A percentile compares a stretch with the other conserved stretches of the same genome.
These are phyloP conservation scores for Dinothrombium tinctorium DNA, from an alignment of 1,140 invertebrate species.

Conservation along the genomic window DNA sequence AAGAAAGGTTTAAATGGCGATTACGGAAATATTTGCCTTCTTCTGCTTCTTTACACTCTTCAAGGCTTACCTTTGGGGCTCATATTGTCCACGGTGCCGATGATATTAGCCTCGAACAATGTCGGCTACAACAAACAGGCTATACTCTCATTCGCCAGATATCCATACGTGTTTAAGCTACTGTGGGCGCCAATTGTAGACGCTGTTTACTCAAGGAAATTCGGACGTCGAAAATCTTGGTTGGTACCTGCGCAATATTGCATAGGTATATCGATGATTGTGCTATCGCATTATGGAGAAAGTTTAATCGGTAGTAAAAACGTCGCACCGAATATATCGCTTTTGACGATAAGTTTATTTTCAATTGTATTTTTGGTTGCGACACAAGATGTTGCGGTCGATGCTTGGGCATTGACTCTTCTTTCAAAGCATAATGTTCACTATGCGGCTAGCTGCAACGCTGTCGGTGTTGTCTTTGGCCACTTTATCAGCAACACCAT, in stretches of 20 bases:
- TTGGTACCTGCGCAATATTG: slow-evolving; percentile 67
- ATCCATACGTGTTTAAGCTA: no score
- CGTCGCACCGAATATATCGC: slow-evolving; percentile 48
- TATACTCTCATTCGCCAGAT: no score
- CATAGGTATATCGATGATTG: slow-evolving; percentile 48
- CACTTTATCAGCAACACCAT: slow-evolving; percentile 92
- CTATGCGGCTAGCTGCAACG: slow-evolving; percentile 97
- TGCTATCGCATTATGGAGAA: slow-evolving; percentile 33
- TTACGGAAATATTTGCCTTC: no score
- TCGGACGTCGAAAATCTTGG: slow-evolving; percentile 92
- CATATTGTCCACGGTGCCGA: no score
- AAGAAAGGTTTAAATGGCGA: no score
- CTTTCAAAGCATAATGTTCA: slow-evolving; percentile 78
- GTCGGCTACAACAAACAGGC: no score
- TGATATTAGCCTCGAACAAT: no score
- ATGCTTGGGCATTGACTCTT: slow-evolving; percentile 99
- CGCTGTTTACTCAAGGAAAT: slow-evolving; percentile 48
- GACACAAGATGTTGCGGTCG: slow-evolving; percentile 97
- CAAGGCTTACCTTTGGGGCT: no score
- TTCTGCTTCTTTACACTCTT: no score
- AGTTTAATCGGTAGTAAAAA: background rate
- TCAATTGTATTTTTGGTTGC: slow-evolving; percentile 83
- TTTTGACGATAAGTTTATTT: slow-evolving; percentile 69
- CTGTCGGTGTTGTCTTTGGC: slow-evolving; percentile 89
- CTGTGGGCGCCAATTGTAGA: slow-evolving; percentile 97